Base-by-base conservation (phyloP, 37 sponge, comb jelly and placozoan species). In the Chondrilla cf. caribensis region DNA sequence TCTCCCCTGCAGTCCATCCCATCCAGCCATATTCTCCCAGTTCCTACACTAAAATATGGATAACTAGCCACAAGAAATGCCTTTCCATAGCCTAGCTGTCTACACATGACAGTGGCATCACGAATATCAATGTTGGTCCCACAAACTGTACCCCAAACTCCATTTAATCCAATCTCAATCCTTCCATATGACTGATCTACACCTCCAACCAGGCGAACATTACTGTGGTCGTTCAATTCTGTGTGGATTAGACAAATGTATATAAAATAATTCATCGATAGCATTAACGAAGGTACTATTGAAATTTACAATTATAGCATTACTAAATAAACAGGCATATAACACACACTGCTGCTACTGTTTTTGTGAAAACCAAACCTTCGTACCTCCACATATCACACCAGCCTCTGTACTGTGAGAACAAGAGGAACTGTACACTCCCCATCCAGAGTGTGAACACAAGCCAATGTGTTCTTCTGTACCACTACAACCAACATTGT, bases 111-210 rank as follows among this genome's bases (percentile, higher is more conserved):
- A 18, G 24, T 47, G 57, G 89, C 89, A 84, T 86, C 90, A 17
- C 55, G 33, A 0, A 85, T 29, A 60, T 86, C 84, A 84, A 83
- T 89, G 41, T 40, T 25, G 66, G 83, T 79, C 62, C 85, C 79
- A 80, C 93, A 92, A n/a, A 92, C 79, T 33, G 87, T 81, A n/a
- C 89, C 89, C 93, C 93, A 92, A 28, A 70, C 70, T 29, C 87
- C 89, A 28, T 58, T 32, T 36, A 76, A 79, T 22, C 51, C 28
- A 0, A 92, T 79, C 64, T 92, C 89, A 9, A 92, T 87, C 17
- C 83, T 36, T 0, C 93, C 93, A 9, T 67, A 59, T 38, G 22
- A 21, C 24, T 0, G 0, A 79, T 19, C 64, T n/a, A 38, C 54
- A 38, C 64, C 80, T 3, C 38, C 82, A 76, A 68, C 64, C 29